Base-by-base conservation (phyloP, 2,113 vertebrate genomes). In the Bufo bufo region DNA sequence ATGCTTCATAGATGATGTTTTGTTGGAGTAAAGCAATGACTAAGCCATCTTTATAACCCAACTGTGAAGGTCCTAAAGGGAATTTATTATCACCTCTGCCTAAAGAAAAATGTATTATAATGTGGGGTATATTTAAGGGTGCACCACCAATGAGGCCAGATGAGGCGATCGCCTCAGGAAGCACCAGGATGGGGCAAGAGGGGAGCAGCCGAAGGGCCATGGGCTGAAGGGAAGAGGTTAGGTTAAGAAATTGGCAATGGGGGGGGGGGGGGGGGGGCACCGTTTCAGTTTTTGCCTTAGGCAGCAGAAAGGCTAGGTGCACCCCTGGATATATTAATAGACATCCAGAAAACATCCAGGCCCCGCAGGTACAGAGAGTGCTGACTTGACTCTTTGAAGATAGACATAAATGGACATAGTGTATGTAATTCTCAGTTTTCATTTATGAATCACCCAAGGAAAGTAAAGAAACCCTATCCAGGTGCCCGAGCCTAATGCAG, bases 321-420 rank as follows among this genome's bases (percentile, higher is more conserved):
- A 33, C 33, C 33, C 33, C 33, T 33, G 33, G 33, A 1, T 33
- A 33, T 66, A 50, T 50, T 17, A 20, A 66, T n/a, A 83, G 43
- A 66, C 61, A 83, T n/a, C 10, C 61, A 9, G 5, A 12, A 10
- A 69, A 66, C 49, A 66, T 69, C 45, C 81, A 69, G 81, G 81
- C 56, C 81, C 81, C 81, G 17, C 81, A 20, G 81, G 81, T 66
- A n/a, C 61, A 23, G 19, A 83, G 17, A 61, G 81, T 66, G 81
- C 81, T 83, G 49, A 83, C 81, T 69, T 83, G 61, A 50, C 43
- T 83, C 20, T 47, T 14, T 66, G 43, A 83, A 50, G 17, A 47
- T 19, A 17, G 54, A 43, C 23, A 17, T 80, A 43, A n/a, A 65
- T 83, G 47, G 49, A 83, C 23, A 83, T 66, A 33, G 33, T 33